These are phyloP conservation scores for Monarcha castaneiventris DNA, from an alignment of 2,113 vertebrate species.

Conservation along the genomic window DNA sequence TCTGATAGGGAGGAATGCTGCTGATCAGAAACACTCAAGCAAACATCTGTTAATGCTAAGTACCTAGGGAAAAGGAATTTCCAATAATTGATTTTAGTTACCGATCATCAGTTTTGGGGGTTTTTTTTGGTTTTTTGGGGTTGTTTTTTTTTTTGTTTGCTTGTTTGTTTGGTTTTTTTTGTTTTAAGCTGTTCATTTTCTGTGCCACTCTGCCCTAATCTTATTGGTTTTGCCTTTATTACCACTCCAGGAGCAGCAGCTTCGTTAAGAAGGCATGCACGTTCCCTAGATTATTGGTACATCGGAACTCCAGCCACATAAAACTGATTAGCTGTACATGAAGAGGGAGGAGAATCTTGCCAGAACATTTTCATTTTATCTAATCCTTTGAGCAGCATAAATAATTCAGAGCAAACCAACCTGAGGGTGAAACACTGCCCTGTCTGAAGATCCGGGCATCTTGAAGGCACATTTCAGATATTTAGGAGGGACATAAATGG, in stretches of 20 bases:
- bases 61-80: slow-evolving; percentile 41
- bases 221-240: not conserved
- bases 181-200: not conserved
- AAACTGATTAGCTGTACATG: not conserved
- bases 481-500: not conserved
- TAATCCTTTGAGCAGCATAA: not conserved
- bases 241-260: not conserved
- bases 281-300: not conserved
- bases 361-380: not conserved
- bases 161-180: not conserved
- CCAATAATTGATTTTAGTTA: not conserved
- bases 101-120: not conserved
- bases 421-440: not conserved
- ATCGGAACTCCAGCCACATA: not conserved
- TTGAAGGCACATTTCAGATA: not conserved
- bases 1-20: not conserved
- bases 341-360: not conserved
- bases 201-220: not conserved
- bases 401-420: not conserved
- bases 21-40: slow-evolving; percentile 5
- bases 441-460: not conserved
- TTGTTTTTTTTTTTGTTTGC: not conserved
- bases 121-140: not conserved
- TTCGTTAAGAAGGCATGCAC: not conserved
- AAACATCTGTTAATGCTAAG: slow-evolving; percentile 15